Evolutionary conservation across 2,797 vertebrate genomes (phyloP).

Genomic region (Poeciliopsis infans): DNA sequence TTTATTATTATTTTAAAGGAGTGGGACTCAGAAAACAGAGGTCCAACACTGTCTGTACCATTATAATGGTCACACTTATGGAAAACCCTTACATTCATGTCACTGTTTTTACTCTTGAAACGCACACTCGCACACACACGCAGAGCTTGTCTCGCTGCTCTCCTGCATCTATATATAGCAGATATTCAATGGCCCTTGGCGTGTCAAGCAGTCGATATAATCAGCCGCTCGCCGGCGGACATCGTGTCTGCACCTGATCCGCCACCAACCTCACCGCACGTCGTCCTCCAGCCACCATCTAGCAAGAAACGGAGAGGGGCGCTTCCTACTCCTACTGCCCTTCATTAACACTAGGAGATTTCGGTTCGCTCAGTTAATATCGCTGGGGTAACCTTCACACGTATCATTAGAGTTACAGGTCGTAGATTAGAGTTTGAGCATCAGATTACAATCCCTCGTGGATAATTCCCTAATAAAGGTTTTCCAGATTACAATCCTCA

Average conservation of each 20-base stretch:
- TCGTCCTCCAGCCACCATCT: slow-evolving; percentile 1
- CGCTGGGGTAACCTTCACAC: slow-evolving; percentile 50
- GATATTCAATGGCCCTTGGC: slow-evolving; percentile 43
- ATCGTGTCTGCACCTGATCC: slow-evolving; percentile 68
- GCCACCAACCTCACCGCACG: not conserved
- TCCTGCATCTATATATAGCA: slow-evolving; percentile 59
- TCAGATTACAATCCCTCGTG: not conserved
- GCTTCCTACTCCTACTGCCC: slow-evolving; percentile 30
- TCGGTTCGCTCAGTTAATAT: slow-evolving; percentile 40
- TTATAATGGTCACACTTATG: slow-evolving; percentile 14
- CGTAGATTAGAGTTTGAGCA: not conserved
- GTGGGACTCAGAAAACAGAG: not conserved
- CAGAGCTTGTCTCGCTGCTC: slow-evolving; percentile 10
- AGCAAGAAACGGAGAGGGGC: slow-evolving; percentile 27
- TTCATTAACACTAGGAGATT: slow-evolving; percentile 10
- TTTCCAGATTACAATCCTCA: not conserved
- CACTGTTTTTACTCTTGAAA: slow-evolving; percentile 8
- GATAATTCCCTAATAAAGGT: not conserved
- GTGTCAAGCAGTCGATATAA: slow-evolving; percentile 61
- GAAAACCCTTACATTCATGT: slow-evolving; percentile 3
- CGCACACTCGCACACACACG: slow-evolving; percentile 16
- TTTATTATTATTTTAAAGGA: not conserved
- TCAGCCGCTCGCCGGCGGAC: slow-evolving; percentile 53
- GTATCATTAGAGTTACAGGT: slow-evolving; percentile 36
- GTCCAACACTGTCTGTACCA: not conserved